Percentiles rank a stretch among this genome's conserved stretches.
Evolutionary conservation across 2,113 vertebrate genomes (phyloP).

Genomic region (Hypomesus transpacificus): DNA sequence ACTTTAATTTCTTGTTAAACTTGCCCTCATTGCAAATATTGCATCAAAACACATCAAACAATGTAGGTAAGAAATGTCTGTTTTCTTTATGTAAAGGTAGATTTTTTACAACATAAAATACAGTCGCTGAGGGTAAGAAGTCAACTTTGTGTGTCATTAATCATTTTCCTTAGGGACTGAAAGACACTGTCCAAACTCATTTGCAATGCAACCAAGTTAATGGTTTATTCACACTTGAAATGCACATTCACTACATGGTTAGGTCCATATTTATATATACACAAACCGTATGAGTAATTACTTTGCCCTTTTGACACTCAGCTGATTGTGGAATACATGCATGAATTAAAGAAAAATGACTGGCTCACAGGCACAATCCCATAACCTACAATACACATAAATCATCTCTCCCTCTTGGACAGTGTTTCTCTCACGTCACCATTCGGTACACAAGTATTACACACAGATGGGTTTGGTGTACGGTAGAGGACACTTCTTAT

Average conservation of each 20-base stretch:
- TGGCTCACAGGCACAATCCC: too few species aligned
- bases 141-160: slow-evolving; percentile 15
- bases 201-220: slow-evolving; percentile 16
- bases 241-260: slow-evolving; percentile 21
- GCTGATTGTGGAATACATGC: background rate
- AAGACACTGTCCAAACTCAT: slow-evolving; percentile 45
- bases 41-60: background rate
- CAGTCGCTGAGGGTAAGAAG: slow-evolving; percentile 59
- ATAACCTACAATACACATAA: too few species aligned
- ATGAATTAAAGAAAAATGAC: too few species aligned
- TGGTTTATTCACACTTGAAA: background rate
- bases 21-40: background rate
- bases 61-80: slow-evolving; percentile 43
- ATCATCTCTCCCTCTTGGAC: too few species aligned
- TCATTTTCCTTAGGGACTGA: slow-evolving; percentile 41
- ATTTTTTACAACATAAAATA: slow-evolving; percentile 62
- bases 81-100: slow-evolving; percentile 58
- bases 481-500: too few species aligned
- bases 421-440: too few species aligned
- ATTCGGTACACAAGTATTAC: too few species aligned
- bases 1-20: too few species aligned
- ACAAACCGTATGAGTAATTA: slow-evolving; percentile 31
- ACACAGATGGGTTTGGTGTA: too few species aligned
- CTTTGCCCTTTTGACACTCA: background rate
- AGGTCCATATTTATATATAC: slow-evolving; percentile 55